Evolutionary conservation across 2,888 invertebrate genomes (phyloP).

Genomic region (Cyaniris semiargus): DNA sequence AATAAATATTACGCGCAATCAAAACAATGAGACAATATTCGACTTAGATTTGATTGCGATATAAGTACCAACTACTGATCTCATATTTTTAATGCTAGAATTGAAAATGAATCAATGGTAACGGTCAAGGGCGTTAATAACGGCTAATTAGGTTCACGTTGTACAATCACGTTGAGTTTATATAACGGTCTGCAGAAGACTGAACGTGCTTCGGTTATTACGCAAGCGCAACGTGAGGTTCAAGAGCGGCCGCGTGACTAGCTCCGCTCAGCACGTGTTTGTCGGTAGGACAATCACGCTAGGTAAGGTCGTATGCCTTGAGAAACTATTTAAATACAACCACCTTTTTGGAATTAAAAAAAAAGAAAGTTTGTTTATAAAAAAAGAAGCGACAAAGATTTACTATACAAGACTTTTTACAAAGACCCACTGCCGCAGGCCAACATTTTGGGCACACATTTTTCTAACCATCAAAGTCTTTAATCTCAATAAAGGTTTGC

Average conservation of each 20-base stretch:
- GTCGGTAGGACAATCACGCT: conserved; percentile 52
- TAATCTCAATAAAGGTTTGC: not conserved
- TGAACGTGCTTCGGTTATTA: conserved; percentile 63
- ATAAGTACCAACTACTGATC: not conserved
- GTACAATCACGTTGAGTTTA: conserved; percentile 72
- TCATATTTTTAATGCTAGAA: not conserved
- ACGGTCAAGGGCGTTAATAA: conserved; percentile 49
- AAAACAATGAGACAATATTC: conserved; percentile 9
- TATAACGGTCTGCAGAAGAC: conserved; percentile 67
- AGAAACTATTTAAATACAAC: not conserved
- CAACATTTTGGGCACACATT: not conserved
- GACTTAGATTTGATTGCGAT: not conserved
- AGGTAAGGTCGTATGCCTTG: conserved; percentile 49
- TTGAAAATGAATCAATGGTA: not conserved
- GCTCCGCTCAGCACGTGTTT: conserved; percentile 56
- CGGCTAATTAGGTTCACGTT: conserved; percentile 65
- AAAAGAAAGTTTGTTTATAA: not conserved
- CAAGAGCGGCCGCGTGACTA: conserved; percentile 71
- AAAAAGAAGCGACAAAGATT: not conserved
- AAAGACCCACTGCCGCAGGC: not conserved
- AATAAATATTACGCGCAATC: conserved; percentile 19
- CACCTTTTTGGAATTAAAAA: not conserved
- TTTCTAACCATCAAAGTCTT: not conserved
- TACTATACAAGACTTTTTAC: not conserved
- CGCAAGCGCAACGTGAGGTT: conserved; percentile 76